phyloP scores from a whole-genome alignment of 2,888 invertebrate species.

The Anagyrus pseudococci region DNA sequence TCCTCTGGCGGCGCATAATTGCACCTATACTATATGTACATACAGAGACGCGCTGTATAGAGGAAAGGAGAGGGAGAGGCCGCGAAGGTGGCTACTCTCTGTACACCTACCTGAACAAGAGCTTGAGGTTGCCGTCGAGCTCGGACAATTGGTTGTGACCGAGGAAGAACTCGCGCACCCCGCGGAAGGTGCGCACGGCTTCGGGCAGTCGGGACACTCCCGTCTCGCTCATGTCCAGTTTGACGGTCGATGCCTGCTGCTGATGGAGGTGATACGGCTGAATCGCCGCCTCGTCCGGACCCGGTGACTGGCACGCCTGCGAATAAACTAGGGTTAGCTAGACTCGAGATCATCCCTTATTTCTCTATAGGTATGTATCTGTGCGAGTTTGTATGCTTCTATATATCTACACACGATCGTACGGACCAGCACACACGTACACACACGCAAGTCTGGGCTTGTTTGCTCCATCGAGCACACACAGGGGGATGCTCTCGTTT shows the following conservation, averaged over 20 bases:
- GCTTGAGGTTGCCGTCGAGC: constrained; percentile 50
- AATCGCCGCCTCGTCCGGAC: neutral
- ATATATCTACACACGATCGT: too few relatives aligned
- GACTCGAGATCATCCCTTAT: too few relatives aligned
- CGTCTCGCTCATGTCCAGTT: constrained; percentile 58
- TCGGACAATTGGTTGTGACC: constrained; percentile 57
- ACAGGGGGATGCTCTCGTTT: too few relatives aligned
- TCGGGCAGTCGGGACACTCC: constrained; percentile 60
- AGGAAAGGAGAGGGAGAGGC: neutral
- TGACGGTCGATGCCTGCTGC: constrained; percentile 41
- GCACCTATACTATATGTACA: neutral
- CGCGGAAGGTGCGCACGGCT: constrained; percentile 55
- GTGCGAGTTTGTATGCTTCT: too few relatives aligned
- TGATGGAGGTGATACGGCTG: neutral
- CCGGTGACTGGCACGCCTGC: constrained; percentile 21
- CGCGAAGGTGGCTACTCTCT: neutral
- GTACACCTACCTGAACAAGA: constrained; percentile 51
- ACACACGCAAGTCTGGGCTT: too few relatives aligned
- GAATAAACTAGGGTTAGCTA: neutral
- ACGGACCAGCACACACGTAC: too few relatives aligned
- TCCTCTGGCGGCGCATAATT: too few relatives aligned
- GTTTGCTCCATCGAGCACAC: too few relatives aligned
- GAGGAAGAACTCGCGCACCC: constrained; percentile 56
- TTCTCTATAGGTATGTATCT: too few relatives aligned
- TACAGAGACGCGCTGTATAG: too few relatives aligned